These are phyloP conservation scores for Penaeus vannamei DNA, from an alignment of 1,140 invertebrate species.

Conservation along the genomic window DNA sequence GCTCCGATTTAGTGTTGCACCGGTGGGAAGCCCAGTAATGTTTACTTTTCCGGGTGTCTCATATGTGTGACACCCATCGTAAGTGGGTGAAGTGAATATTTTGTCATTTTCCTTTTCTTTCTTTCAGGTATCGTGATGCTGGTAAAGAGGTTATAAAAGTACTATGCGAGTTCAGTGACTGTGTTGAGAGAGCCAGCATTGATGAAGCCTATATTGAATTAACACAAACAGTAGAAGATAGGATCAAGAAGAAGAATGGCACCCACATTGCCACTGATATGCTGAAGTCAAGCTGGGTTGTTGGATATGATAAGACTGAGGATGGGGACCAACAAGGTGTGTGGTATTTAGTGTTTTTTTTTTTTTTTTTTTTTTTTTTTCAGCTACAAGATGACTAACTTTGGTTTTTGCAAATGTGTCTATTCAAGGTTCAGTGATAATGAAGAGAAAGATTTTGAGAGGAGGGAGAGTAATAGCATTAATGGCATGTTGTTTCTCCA, in stretches of 20 bases:
- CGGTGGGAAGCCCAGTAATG: too few species aligned
- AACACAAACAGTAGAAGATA: constrained; percentile 81
- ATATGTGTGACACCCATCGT: too few species aligned
- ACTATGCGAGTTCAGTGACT: constrained; percentile 82
- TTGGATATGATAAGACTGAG: constrained; percentile 33
- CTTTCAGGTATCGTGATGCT: constrained; percentile 86
- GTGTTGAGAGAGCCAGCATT: constrained; percentile 92
- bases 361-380: too few species aligned
- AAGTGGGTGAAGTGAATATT: too few species aligned
- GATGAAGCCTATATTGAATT: constrained; percentile 98
- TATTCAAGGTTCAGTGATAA: too few species aligned
- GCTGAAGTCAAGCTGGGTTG: constrained; percentile 61
- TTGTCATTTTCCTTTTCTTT: background rate
- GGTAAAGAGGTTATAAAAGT: constrained; percentile 93
- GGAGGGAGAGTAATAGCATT: too few species aligned
- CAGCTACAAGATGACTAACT: too few species aligned
- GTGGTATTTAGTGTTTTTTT: too few species aligned
- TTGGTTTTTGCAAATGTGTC: too few species aligned
- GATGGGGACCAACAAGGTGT: constrained; percentile 57
- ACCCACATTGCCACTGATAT: constrained; percentile 37
- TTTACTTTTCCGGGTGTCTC: too few species aligned
- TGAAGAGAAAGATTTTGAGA: too few species aligned
- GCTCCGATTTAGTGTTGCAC: too few species aligned
- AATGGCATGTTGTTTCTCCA: background rate
- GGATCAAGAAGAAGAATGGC: constrained; percentile 35